phyloP scores from a whole-genome alignment of 2,797 vertebrate genomes.

The Danio albolineatus region DNA sequence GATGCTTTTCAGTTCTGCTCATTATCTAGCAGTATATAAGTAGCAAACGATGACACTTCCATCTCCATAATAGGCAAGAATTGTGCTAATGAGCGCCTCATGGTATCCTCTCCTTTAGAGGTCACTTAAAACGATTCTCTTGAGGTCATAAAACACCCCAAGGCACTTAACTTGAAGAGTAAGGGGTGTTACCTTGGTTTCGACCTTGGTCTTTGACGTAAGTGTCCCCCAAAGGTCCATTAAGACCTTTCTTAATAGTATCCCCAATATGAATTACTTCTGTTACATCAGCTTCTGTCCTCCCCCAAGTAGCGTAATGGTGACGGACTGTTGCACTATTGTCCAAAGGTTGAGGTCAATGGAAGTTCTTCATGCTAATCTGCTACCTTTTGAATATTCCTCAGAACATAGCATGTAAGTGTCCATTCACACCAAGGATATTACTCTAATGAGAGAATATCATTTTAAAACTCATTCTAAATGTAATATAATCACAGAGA shows the following conservation, averaged over 20 bases:
- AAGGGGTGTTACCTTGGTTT: slow-evolving; percentile 14
- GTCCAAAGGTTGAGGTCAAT: slow-evolving; percentile 1
- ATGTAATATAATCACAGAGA: no score
- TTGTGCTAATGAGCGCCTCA: background rate
- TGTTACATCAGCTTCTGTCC: slow-evolving; percentile 6
- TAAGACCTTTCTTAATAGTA: slow-evolving; percentile 24
- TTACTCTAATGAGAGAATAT: no score
- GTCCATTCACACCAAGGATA: background rate
- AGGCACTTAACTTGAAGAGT: slow-evolving; percentile 20
- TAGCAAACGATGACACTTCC: background rate
- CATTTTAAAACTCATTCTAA: no score
- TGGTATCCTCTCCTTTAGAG: slow-evolving; percentile 3
- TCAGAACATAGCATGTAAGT: background rate
- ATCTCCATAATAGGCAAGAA: background rate
- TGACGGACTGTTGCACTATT: background rate
- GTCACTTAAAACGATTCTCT: background rate
- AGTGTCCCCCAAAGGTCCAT: slow-evolving; percentile 8
- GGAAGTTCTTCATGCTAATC: background rate
- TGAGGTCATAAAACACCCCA: slow-evolving; percentile 19
- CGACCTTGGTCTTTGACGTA: slow-evolving; percentile 21
- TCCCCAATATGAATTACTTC: slow-evolving; percentile 9
- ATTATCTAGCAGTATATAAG: background rate
- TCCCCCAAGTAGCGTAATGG: background rate
- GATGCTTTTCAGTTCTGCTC: slow-evolving; percentile 10
- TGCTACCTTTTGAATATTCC: background rate